A percentile compares a stretch with the other conserved stretches of the same genome.
Conservation (phyloP, 2,113 vertebrate genomes). For the Rallus limicola region DNA sequence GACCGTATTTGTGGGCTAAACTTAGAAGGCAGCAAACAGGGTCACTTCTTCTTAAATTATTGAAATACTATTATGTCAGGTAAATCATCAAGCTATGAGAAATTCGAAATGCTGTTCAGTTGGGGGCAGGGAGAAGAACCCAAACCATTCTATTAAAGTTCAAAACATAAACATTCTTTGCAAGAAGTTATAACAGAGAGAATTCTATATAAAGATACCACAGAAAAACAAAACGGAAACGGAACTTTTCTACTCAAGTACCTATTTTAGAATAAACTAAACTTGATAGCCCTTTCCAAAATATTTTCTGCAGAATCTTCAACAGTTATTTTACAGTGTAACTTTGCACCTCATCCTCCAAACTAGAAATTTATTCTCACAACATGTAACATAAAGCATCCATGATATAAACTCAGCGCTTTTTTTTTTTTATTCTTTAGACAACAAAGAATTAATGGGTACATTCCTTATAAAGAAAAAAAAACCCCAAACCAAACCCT, state of each 20-base stretch:
- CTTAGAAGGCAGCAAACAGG: neutral
- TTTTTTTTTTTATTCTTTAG: neutral
- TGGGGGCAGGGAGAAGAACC: neutral
- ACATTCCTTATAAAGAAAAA: neutral
- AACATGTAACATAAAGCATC: neutral
- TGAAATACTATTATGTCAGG: neutral
- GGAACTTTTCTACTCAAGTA: neutral
- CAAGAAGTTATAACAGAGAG: neutral
- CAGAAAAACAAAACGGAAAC: neutral
- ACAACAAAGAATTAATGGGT: neutral
- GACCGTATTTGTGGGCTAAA: neutral
- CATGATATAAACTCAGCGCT: neutral
- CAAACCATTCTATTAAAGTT: neutral
- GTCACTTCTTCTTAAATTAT: neutral
- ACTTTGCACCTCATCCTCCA: neutral
- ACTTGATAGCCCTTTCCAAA: neutral
- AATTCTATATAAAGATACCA: neutral
- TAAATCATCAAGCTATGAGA: neutral
- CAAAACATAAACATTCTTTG: too few species aligned
- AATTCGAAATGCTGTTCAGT: neutral
- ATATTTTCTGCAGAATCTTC: neutral
- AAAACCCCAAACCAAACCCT: too few species aligned
- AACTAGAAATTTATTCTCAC: neutral
- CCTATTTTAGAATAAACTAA: neutral
- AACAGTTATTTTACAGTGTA: neutral